A percentile compares a stretch with the other conserved stretches of the same genome.
Conservation (phyloP, 2,888 invertebrate genomes). For the Drosophila phalerata region DNA sequence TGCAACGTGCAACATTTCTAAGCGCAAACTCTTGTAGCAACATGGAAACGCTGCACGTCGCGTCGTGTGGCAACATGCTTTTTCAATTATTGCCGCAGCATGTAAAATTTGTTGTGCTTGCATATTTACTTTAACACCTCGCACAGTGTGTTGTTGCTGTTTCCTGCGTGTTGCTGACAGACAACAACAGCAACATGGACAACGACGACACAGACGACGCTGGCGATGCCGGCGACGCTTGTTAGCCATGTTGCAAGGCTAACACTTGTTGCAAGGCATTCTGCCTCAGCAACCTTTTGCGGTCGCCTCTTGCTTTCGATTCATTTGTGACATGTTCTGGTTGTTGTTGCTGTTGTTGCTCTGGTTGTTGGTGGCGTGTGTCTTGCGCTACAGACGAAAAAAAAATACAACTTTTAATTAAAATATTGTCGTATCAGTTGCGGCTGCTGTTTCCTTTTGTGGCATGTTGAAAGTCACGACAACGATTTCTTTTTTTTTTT, state of each 20-base stretch:
- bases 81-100: constrained; percentile 68
- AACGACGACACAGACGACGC: constrained; percentile 41
- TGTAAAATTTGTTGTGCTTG: constrained; percentile 72
- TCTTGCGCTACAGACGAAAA: constrained; percentile 55
- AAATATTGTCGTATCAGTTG: constrained; percentile 65
- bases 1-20: constrained; percentile 30
- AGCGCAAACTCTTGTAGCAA: constrained; percentile 67
- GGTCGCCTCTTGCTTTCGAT: constrained; percentile 29
- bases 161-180: constrained; percentile 58
- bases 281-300: constrained; percentile 64
- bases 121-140: constrained; percentile 73
- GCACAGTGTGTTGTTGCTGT: constrained; percentile 22
- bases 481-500: constrained; percentile 18
- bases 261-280: constrained; percentile 72
- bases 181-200: constrained; percentile 21
- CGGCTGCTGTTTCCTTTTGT: constrained; percentile 57
- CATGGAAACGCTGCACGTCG: constrained; percentile 45
- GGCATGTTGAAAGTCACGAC: constrained; percentile 57
- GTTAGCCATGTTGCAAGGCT: constrained; percentile 59
- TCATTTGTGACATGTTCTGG: constrained; percentile 19
- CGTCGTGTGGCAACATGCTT: constrained; percentile 69
- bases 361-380: constrained; percentile 61
- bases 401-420: constrained; percentile 67
- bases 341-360: constrained; percentile 41
- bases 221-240: constrained; percentile 57